Evolutionary conservation across 30 jellyfish, hydroid and myxozoan genomes (phyloP).

Genomic region (Turritopsis dohrnii): DNA sequence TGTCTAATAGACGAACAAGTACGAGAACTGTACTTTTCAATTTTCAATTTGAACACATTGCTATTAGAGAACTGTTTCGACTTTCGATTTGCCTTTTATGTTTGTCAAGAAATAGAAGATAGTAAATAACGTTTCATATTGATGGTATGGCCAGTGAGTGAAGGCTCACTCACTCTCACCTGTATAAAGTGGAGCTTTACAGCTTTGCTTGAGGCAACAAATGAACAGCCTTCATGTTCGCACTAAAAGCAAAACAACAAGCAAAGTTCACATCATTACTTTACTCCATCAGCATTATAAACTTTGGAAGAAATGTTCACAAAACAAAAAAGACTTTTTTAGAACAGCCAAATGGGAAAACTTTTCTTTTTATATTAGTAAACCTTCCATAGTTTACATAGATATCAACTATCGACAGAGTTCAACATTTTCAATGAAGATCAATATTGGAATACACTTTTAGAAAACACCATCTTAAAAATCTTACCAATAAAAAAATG

Average conservation of each 20-base stretch:
- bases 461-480: too few species aligned
- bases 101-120: neutral
- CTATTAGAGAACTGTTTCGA: neutral
- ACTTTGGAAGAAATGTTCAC: too few species aligned
- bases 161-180: conserved; percentile 10
- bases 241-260: conserved; percentile 18
- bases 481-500: too few species aligned
- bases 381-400: too few species aligned
- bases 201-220: conserved; percentile 59
- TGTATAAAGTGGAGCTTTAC: conserved; percentile 57
- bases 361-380: too few species aligned
- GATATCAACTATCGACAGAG: too few species aligned
- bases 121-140: neutral
- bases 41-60: neutral
- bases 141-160: neutral
- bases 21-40: neutral
- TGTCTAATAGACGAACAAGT: conserved; percentile 18
- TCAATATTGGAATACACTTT: too few species aligned
- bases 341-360: too few species aligned
- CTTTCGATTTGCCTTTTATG: neutral
- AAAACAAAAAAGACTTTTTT: too few species aligned
- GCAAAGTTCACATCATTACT: too few species aligned
- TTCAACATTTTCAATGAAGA: too few species aligned
- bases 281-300: too few species aligned
- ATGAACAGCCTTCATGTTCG: conserved; percentile 48